These are phyloP conservation scores for Scalopus aquaticus DNA, from an alignment of 2,113 vertebrate genomes.

Conservation along the genomic window DNA sequence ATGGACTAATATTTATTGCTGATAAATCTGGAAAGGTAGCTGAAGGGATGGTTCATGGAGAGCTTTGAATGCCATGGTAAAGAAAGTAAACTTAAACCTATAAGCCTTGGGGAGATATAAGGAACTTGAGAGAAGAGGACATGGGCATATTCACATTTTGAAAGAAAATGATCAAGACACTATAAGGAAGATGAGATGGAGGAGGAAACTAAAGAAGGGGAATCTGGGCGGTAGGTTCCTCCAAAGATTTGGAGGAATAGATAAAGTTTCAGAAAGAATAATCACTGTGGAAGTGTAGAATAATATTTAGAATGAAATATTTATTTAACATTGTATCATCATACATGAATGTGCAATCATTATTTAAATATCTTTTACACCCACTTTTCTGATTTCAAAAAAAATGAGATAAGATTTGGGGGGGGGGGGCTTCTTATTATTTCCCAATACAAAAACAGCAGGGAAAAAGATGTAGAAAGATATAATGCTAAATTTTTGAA, in stretches of 20 bases:
- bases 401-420: not conserved
- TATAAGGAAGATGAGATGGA: no score
- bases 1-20: not conserved
- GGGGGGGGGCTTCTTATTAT: not conserved
- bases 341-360: not conserved
- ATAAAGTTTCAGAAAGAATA: not conserved
- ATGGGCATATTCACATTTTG: not conserved
- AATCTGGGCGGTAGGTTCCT: no score
- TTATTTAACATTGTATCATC: not conserved
- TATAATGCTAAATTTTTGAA: not conserved
- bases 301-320: not conserved
- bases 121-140: not conserved
- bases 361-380: not conserved
- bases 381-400: not conserved
- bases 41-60: not conserved
- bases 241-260: not conserved
- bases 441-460: not conserved
- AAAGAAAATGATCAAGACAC: not conserved
- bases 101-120: not conserved
- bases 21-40: not conserved
- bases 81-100: not conserved
- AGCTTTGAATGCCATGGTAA: not conserved
- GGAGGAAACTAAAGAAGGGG: not conserved
- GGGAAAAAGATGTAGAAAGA: not conserved
- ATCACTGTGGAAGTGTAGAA: not conserved